Conservation (phyloP, 1,140 invertebrate species). For the Vollenhovia emeryi region DNA sequence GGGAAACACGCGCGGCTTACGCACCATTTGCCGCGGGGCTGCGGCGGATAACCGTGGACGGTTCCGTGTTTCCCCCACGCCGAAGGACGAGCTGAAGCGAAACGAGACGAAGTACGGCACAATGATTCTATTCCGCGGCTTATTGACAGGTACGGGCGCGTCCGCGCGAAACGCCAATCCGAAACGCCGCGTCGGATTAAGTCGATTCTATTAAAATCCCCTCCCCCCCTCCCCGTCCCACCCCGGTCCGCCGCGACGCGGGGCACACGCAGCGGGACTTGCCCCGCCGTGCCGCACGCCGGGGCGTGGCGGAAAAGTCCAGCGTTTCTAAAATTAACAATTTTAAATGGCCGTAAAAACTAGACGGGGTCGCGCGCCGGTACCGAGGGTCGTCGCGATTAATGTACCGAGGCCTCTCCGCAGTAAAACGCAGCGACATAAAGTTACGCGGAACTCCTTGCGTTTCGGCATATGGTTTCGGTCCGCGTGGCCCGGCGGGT, state of each 20-base stretch:
- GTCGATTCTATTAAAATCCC: constrained; percentile 38
- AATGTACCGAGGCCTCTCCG: constrained; percentile 3
- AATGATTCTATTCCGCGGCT: constrained; percentile 34
- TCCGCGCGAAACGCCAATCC: constrained; percentile 10
- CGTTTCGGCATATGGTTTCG: not conserved
- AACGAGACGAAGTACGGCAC: constrained; percentile 16
- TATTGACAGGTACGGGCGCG: constrained; percentile 32
- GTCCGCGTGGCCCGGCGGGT: not conserved
- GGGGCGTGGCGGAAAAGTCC: constrained; percentile 6
- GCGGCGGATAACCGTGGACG: constrained; percentile 3
- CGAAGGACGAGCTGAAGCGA: constrained; percentile 19
- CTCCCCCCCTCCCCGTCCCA: too few species aligned
- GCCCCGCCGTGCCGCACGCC: not conserved
- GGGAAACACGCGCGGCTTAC: constrained; percentile 15
- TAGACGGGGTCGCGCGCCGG: not conserved
- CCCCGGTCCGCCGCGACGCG: not conserved
- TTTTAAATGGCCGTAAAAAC: constrained; percentile 29
- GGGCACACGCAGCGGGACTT: not conserved
- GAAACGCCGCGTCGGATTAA: constrained; percentile 19
- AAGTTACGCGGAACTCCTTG: not conserved
- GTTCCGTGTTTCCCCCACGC: not conserved
- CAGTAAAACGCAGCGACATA: not conserved
- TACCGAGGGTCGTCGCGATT: not conserved
- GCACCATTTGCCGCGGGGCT: constrained; percentile 16
- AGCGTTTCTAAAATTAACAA: constrained; percentile 34